Evolutionary conservation across 2,888 invertebrate genomes (phyloP), one percentile per base, ranked within the genome.

Genomic region (Hipparchia sbordonii): DNA sequence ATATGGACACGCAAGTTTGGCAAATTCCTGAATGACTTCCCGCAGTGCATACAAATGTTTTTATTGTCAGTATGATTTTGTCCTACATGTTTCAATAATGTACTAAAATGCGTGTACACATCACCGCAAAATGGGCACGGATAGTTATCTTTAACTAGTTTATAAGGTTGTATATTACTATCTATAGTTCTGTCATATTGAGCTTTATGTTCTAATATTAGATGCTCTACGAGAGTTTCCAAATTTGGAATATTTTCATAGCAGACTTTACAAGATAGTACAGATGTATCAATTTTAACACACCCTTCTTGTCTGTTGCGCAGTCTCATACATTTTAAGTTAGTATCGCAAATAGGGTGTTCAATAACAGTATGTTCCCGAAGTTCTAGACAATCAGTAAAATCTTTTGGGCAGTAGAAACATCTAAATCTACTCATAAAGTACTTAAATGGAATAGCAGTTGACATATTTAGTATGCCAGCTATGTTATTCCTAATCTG

Each of bases 391-490:
- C 89, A 88, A 33, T 85, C 82, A 0, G 76, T 79, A 60, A 89
- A 92, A 68, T 89, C 85, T 80, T 86, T 85, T 0, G 88, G 78
- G 74, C 92, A 93, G 72, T 90, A 93, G 71, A 92, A 93, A 76
- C 93, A 93, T 39, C 87, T 77, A 69, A 92, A 90, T 68, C 84
- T 85, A 70, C 85, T 88, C 82, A 88, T 84, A 73, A 84, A 90
- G 77, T 84, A 87, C 74, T 89, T 91, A 65, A 92, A 92, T 0
- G 92, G 92, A n/a, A 91, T 77, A 2, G 85, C 89, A 0, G 90
- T 89, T 0, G 91, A 88, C 85, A 87, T 89, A 71, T 91, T 91
- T 0, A 92, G 78, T 12, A 93, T 82, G 33, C 82, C 85, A 0
- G 88, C 87, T 9, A 92, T 82, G 69, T 86, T 85, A 13, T 79